Evolutionary conservation across 2,797 vertebrate genomes (phyloP), one percentile per base, ranked within the genome.

Genomic region (Coccyzus lansbergi): DNA sequence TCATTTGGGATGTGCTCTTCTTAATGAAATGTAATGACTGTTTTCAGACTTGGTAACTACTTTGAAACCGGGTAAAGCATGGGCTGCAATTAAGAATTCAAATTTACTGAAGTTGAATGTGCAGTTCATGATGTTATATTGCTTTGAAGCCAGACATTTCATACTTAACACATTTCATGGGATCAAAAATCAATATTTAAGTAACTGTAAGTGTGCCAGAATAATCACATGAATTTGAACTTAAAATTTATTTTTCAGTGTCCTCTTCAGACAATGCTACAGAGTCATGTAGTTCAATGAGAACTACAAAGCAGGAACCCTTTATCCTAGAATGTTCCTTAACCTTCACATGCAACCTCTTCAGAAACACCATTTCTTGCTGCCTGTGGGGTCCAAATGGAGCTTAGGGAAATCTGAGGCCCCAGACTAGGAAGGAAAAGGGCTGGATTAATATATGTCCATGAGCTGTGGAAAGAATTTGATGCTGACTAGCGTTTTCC

Each of bases 1-100:
- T 96, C 95, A 92, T 95, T 92, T 92, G 76, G 90, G 74, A 88
- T 92, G 77, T 84, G 49, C 75, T 94, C 38, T 84, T 90, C 46
- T 74, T 85, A 84, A 81, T 42, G 72, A 91, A 87, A 89, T 0
- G 4, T 88, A 90, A 95, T 95, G 94, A 89, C 69, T 93, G 58
- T 74, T 88, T 87, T 93, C 91, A 93, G 93, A 44, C 34, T 75
- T 62, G 59, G 48, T 94, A 89, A 80, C 79, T 81, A 86, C 94
- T 94, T 96, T 95, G 92, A 92, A 96, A 94, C 79, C 81, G 62
- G 31, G 33, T 85, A 69, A 93, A 78, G 46, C 3, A 6, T 75
- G 81, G 62, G 55, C 79, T 89, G 62, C 59, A 92, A 78, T 89
- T 95, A 89, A 42, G 67, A 91, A 56, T 40, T 86, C 68, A 64